Conservation (phyloP, 1,140 invertebrate species). For the Ditylenchus dipsaci region DNA sequence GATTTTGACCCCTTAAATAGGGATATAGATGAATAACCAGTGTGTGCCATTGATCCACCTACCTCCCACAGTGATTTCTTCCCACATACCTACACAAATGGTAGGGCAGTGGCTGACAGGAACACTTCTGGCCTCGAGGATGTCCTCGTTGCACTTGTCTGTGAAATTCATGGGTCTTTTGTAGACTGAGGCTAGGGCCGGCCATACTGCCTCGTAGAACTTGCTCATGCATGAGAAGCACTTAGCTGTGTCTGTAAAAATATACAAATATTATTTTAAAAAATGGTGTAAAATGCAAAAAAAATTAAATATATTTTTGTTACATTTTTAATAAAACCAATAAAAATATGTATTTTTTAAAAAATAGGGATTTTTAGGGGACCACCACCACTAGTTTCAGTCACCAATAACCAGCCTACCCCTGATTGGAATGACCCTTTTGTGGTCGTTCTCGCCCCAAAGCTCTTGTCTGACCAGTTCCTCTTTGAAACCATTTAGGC, state of each 20-base stretch:
- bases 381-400: too few species aligned
- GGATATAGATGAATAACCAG: background rate
- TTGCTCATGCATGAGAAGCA: slow-evolving; percentile 43
- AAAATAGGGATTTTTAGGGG: too few species aligned
- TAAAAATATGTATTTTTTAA: too few species aligned
- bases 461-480: too few species aligned
- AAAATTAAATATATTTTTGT: too few species aligned
- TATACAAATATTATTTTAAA: background rate
- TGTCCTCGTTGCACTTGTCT: slow-evolving; percentile 36
- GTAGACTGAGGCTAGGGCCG: slow-evolving; percentile 33
- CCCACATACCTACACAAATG: slow-evolving; percentile 39
- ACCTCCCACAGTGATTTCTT: slow-evolving; percentile 36
- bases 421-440: too few species aligned
- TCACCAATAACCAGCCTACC: too few species aligned
- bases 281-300: too few species aligned
- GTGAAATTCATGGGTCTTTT: slow-evolving; percentile 39
- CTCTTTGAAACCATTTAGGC: too few species aligned
- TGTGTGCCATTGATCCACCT: background rate
- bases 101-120: slow-evolving; percentile 27
- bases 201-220: slow-evolving; percentile 45
- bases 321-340: too few species aligned
- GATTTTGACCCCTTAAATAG: slow-evolving; percentile 27
- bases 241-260: slow-evolving; percentile 37
- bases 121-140: slow-evolving; percentile 14
- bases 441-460: too few species aligned